These are phyloP conservation scores for Coregonus sp. DNA, from an alignment of 2,797 vertebrate genomes.

Conservation along the genomic window DNA sequence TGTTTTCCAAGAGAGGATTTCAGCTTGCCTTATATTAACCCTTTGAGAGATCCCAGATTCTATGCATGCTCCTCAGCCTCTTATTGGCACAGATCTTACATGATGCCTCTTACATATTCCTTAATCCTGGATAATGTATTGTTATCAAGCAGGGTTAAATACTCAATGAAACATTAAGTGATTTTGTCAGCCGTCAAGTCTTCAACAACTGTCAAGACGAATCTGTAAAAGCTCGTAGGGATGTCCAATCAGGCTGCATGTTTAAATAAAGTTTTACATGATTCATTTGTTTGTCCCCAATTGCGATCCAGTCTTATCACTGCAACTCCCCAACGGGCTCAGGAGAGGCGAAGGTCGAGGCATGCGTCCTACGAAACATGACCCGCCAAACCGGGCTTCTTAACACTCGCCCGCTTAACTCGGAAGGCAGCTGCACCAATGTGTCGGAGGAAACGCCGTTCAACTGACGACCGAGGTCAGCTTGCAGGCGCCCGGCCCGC, in stretches of 20 bases:
- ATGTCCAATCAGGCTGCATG: neutral
- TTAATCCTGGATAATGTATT: neutral
- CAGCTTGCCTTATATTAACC: conserved; percentile 59
- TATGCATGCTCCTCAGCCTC: conserved; percentile 32
- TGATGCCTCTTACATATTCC: neutral
- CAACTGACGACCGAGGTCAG: no score
- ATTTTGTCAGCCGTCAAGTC: neutral
- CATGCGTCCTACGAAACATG: no score
- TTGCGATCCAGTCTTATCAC: no score
- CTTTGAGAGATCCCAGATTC: conserved; percentile 67
- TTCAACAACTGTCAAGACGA: neutral
- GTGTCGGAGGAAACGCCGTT: no score
- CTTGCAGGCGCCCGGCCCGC: no score
- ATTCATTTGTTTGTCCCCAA: neutral
- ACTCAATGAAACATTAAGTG: neutral
- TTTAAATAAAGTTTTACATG: neutral
- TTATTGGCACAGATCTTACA: conserved; percentile 49
- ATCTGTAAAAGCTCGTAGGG: neutral
- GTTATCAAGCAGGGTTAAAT: neutral
- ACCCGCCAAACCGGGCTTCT: no score
- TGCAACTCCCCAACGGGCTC: no score
- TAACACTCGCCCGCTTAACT: no score
- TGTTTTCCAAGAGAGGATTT: conserved; percentile 68
- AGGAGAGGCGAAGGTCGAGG: no score
- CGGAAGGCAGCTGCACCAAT: no score